A percentile compares a stretch with the other conserved stretches of the same genome.
Evolutionary conservation across 2,888 invertebrate genomes (phyloP).

Genomic region (Brachycybe producta): DNA sequence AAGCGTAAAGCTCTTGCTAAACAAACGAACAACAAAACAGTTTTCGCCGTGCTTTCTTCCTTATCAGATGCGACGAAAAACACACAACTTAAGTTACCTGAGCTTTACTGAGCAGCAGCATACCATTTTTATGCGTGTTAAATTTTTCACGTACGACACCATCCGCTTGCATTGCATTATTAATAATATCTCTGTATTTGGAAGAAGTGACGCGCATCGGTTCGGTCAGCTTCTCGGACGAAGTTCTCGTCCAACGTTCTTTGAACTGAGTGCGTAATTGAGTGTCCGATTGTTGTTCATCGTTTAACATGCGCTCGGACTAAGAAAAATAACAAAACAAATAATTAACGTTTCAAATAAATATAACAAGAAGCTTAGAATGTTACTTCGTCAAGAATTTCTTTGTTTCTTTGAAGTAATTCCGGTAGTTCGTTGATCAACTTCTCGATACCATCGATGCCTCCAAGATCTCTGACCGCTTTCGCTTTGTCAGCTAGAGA

Average conservation of each 20-base stretch:
- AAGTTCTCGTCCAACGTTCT: slow-evolving; percentile 80
- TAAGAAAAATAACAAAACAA: slow-evolving; percentile 33
- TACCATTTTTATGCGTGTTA: slow-evolving; percentile 58
- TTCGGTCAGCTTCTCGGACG: slow-evolving; percentile 75
- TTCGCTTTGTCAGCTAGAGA: slow-evolving; percentile 76
- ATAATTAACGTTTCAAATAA: background rate
- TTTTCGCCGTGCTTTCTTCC: background rate
- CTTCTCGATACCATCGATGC: slow-evolving; percentile 52
- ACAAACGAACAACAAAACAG: slow-evolving; percentile 4
- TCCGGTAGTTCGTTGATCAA: slow-evolving; percentile 80
- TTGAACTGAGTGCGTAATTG: slow-evolving; percentile 79
- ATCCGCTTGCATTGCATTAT: slow-evolving; percentile 71
- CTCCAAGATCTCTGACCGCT: slow-evolving; percentile 61
- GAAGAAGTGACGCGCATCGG: slow-evolving; percentile 75
- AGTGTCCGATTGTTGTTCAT: slow-evolving; percentile 82
- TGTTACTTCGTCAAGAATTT: slow-evolving; percentile 86
- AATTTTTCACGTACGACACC: slow-evolving; percentile 76
- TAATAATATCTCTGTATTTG: slow-evolving; percentile 74
- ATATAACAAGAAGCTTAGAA: background rate
- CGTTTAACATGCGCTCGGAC: slow-evolving; percentile 68
- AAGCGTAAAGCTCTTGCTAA: slow-evolving; percentile 48
- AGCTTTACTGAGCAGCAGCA: slow-evolving; percentile 64
- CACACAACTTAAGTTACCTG: slow-evolving; percentile 31
- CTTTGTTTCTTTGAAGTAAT: slow-evolving; percentile 75
- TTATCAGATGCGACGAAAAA: background rate